Base-by-base conservation (phyloP, 1,140 invertebrate species). In the Eciton burchellii region DNA sequence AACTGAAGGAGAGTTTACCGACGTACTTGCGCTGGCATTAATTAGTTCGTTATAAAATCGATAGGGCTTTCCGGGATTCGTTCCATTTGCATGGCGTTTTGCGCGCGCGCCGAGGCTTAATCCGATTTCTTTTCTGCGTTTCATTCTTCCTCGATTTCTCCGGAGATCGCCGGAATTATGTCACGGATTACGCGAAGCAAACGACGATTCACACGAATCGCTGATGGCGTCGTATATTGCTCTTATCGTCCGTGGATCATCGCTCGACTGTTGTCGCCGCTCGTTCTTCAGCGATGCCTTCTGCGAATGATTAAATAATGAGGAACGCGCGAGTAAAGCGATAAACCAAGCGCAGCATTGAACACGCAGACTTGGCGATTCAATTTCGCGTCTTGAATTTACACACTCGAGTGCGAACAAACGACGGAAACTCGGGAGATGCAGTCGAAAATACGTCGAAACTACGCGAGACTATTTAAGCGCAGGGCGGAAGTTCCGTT, bases 31-130 rank as follows among this genome's bases (percentile, higher is more conserved):
- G 56, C 70, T 21, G 19, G 41, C 60, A 81, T 76, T 88, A 88
- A 88, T 88, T 88, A 88, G 68, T 82, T 84, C 83, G 49, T 88
- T 87, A 88, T 84, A 49, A 74, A 87, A 88, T 82, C 85, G 76
- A 62, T 62, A 68, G 35, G 62, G 54, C 57, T 68, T 56, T 71
- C 49, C 43, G 66, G 14, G 47, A 71, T 52, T 81, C 29, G 26
- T 65, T 73, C 60, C 47, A 77, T 57, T 66, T 79, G 41, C 57
- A 79, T 52, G 62, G 60, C 49, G 47, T 77, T 77, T 65, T n/a
- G 72, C 47, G 56, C 81, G n/a, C n/a, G 45, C 45, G 74, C 47
- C n/a, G 41, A 26, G 62, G 43, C 57, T 87, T 74, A 87, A 84
- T 87, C 85, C 71, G 65, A 84, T 84, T 77, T 57, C 47, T 60